These are phyloP conservation scores for Drosophila santomea DNA, from an alignment of 1,140 invertebrate species.

Conservation along the genomic window DNA sequence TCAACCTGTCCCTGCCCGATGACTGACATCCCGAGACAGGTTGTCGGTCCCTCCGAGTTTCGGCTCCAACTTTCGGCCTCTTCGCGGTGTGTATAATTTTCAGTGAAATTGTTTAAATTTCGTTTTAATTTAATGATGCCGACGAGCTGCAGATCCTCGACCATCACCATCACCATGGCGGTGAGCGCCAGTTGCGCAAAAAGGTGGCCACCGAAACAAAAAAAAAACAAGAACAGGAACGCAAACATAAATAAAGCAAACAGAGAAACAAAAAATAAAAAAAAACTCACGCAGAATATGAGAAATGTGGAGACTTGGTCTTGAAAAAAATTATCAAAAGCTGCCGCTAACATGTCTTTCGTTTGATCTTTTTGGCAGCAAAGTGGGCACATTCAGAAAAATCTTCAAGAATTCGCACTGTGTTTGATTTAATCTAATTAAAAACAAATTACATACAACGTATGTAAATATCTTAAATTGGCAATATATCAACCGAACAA, in stretches of 20 bases:
- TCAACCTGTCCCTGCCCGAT: slow-evolving; percentile 76
- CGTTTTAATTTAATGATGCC: slow-evolving; percentile 84
- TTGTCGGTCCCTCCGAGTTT: slow-evolving; percentile 50
- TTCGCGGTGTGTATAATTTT: slow-evolving; percentile 77
- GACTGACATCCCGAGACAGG: slow-evolving; percentile 73
- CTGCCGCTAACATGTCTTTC: slow-evolving; percentile 76
- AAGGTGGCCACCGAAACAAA: slow-evolving; percentile 38
- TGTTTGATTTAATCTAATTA: neutral
- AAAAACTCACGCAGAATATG: slow-evolving; percentile 65
- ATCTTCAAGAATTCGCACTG: no score
- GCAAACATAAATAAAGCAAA: slow-evolving; percentile 41
- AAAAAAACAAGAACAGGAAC: slow-evolving; percentile 14
- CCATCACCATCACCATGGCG: slow-evolving; percentile 2
- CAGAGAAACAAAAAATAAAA: slow-evolving; percentile 13
- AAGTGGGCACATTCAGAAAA: slow-evolving; percentile 24
- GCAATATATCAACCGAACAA: no score
- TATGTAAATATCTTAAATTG: no score
- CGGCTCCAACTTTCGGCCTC: slow-evolving; percentile 36
- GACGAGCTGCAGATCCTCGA: slow-evolving; percentile 30
- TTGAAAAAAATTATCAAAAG: slow-evolving; percentile 75
- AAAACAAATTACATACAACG: no score
- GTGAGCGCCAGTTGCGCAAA: slow-evolving; percentile 77
- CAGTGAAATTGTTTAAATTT: slow-evolving; percentile 84
- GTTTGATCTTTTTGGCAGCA: slow-evolving; percentile 72
- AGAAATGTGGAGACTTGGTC: slow-evolving; percentile 70